These are phyloP conservation scores for Podotricha telesiphe DNA, from an alignment of 2,888 invertebrate genomes.

Conservation along the genomic window DNA sequence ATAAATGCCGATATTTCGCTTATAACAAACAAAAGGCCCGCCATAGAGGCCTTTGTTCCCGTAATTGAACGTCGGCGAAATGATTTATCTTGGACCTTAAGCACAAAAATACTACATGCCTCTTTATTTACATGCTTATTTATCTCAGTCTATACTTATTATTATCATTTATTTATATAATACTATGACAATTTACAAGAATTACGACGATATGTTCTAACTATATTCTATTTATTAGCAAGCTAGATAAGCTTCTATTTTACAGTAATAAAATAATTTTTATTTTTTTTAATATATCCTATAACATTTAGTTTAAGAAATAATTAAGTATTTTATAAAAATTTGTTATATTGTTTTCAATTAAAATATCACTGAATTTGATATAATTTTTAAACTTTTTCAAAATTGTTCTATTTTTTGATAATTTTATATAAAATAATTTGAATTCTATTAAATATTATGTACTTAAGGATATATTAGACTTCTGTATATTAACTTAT, in stretches of 20 bases:
- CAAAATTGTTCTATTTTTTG: background rate
- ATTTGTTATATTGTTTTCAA: conserved; percentile 4
- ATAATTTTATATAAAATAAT: background rate
- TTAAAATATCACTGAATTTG: conserved; percentile 1
- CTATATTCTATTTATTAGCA: conserved; percentile 23
- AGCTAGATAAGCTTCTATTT: conserved; percentile 37
- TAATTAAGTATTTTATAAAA: conserved; percentile 13
- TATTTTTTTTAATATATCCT: conserved; percentile 1
- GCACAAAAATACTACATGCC: conserved; percentile 50
- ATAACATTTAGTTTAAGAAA: conserved; percentile 16
- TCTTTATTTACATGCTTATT: conserved; percentile 61
- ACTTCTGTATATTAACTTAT: background rate
- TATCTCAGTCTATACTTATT: conserved; percentile 74
- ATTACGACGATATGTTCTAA: conserved; percentile 28
- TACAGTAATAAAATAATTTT: conserved; percentile 40
- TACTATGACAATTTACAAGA: conserved; percentile 31
- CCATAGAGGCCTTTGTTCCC: conserved; percentile 32
- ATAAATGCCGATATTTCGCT: conserved; percentile 27
- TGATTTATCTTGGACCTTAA: conserved; percentile 38
- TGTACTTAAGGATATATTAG: background rate
- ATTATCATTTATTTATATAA: conserved; percentile 50
- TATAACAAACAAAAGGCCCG: conserved; percentile 25
- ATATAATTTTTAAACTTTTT: conserved; percentile 1
- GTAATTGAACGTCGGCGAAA: conserved; percentile 35
- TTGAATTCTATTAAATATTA: background rate